Evolutionary conservation across 1,140 invertebrate species (phyloP), one percentile per base, ranked within the genome.

Genomic region (Bombus sylvicola): DNA sequence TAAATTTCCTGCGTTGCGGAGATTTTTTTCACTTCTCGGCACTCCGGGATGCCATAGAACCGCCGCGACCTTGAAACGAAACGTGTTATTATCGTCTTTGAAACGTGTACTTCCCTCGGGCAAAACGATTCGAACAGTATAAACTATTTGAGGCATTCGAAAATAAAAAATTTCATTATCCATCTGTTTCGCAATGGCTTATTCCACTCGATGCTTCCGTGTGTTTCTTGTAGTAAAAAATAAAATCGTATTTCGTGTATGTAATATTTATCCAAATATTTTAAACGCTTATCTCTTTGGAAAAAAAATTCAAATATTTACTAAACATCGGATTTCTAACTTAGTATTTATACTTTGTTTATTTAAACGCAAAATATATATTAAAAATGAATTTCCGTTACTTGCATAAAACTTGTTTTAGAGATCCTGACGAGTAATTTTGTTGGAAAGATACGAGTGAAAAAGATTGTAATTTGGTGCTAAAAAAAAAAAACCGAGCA

Each of bases 11-110:
- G 34, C 81, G 81, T 75, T 74, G 31, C 72, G 18, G 37, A 53
- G 57, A 83, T 76, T 82, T 82, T 75, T 82, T 82, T 76, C 34
- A 47, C 34, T 76, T 77, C 39, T 34, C 53, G 41, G 31, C 77
- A 37, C 53, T 47, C 25, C 41, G 53, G 57, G 68, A 85, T 80
- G 57, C 77, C 83, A 80, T 80, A 72, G 78, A 64, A 18, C 41
- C 57, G 28, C 53, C 18, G 28, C 68, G 82, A 84, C 82, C 83
- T 85, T 85, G 77, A 85, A 85, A 85, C 77, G 68, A 80, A 85
- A 85, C 83, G 76, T 84, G 83, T 85, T 80, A 85, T 85, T 85
- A 85, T 57, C 77, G n/a, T 73, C 68, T 85, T 85, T 80, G 83
- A 85, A 80, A 80, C 83, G 53, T 85, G 76, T 85, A 85, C 68